A percentile compares a stretch with the other conserved stretches of the same genome.
These are phyloP conservation scores for Colinus virginianus DNA, from an alignment of 2,113 vertebrate genomes.

Conservation along the genomic window DNA sequence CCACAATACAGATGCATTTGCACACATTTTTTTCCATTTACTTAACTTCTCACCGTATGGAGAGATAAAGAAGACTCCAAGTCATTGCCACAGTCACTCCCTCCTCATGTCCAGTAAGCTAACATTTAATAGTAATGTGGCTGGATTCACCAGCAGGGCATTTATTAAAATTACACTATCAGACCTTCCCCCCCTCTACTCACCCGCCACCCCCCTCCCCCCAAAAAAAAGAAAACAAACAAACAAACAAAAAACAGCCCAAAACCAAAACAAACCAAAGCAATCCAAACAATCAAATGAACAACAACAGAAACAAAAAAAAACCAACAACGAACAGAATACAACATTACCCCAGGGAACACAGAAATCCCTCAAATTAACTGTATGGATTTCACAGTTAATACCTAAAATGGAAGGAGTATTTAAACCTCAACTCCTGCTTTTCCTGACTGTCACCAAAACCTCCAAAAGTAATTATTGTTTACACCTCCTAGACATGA, in stretches of 20 bases:
- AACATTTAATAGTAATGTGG: not conserved
- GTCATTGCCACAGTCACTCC: not conserved
- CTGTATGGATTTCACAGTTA: not conserved
- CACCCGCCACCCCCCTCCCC: too few relatives aligned
- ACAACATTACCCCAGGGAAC: not conserved
- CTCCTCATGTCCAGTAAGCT: not conserved
- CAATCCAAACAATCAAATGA: not conserved
- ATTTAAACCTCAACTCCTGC: conserved; percentile 19
- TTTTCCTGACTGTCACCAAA: conserved; percentile 16
- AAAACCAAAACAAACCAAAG: not conserved
- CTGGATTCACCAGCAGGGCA: not conserved
- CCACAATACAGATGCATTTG: not conserved
- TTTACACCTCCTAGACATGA: not conserved
- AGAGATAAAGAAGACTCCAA: not conserved
- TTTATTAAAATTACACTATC: not conserved
- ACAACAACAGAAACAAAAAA: too few relatives aligned
- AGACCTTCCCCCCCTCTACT: not conserved
- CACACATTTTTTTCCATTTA: not conserved
- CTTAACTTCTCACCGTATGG: not conserved
- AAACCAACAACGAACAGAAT: not conserved
- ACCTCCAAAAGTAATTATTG: conserved; percentile 31
- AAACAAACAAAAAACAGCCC: not conserved
- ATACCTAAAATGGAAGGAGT: not conserved
- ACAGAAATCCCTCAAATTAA: conserved; percentile 22
- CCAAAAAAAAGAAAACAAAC: not conserved